These are phyloP conservation scores for Jordanella pulchra DNA, from an alignment of 2,797 vertebrate genomes.

Conservation along the genomic window DNA sequence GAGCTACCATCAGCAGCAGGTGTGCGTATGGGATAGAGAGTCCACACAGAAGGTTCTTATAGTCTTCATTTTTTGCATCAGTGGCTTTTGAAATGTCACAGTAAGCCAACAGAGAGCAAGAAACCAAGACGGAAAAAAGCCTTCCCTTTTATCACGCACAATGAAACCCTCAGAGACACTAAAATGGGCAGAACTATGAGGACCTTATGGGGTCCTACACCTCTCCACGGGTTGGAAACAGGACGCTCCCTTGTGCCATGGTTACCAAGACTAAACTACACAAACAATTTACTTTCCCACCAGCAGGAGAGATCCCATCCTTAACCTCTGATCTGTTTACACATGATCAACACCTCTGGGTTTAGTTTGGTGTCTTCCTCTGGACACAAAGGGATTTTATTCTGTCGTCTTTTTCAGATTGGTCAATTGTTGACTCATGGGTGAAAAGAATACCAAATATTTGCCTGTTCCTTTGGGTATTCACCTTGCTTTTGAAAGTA, in stretches of 20 bases:
- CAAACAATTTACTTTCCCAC: constrained; percentile 78
- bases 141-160: constrained; percentile 46
- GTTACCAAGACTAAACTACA: constrained; percentile 65
- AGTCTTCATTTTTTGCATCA: constrained; percentile 61
- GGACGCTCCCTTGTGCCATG: constrained; percentile 59
- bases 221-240: constrained; percentile 46
- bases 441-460: constrained; percentile 61
- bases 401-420: constrained; percentile 29
- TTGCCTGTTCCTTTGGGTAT: constrained; percentile 50
- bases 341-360: constrained; percentile 58
- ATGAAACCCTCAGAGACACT: constrained; percentile 58
- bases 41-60: constrained; percentile 49
- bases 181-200: constrained; percentile 17
- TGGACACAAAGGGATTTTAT: constrained; percentile 45
- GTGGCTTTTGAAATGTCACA: constrained; percentile 74
- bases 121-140: constrained; percentile 39
- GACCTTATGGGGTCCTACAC: constrained; percentile 49
- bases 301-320: constrained; percentile 59
- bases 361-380: constrained; percentile 46
- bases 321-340: constrained; percentile 67
- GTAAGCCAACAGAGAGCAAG: constrained; percentile 42
- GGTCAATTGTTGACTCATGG: constrained; percentile 24
- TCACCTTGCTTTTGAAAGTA: constrained; percentile 35
- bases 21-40: constrained; percentile 65
- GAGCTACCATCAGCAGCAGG: constrained; percentile 71